Base-by-base conservation (phyloP, 2,797 vertebrate species). In the Bradypodion ventrale region DNA sequence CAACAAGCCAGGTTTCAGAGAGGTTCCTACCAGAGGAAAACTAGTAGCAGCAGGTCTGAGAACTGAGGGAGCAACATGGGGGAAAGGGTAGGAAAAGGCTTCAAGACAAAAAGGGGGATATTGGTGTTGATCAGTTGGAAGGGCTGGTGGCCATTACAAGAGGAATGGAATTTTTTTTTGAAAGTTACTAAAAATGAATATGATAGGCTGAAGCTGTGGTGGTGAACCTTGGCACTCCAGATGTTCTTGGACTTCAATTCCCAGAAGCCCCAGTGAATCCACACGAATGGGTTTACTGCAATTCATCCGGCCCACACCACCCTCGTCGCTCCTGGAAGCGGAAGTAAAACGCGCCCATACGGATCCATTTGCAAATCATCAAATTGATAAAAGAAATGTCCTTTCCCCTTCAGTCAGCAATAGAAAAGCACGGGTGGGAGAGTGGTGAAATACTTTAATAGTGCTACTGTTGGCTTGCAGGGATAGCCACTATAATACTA, bases 301-400 rank as follows among this genome's bases (percentile, higher is more conserved):
- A n/a, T n/a, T n/a, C n/a, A n/a, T n/a, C n/a, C n/a, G n/a, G n/a
- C n/a, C n/a, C n/a, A n/a, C n/a, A n/a, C n/a, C n/a, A n/a, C n/a
- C n/a, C n/a, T n/a, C n/a, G n/a, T n/a, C n/a, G n/a, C n/a, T n/a
- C n/a, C n/a, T n/a, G n/a, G n/a, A n/a, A n/a, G n/a, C n/a, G n/a
- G n/a, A n/a, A n/a, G n/a, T n/a, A n/a, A n/a, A n/a, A n/a, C n/a
- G n/a, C n/a, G n/a, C n/a, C n/a, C n/a, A n/a, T n/a, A n/a, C n/a
- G n/a, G n/a, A n/a, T n/a, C n/a, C n/a, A n/a, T n/a, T n/a, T n/a
- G n/a, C n/a, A n/a, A n/a, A n/a, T n/a, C n/a, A n/a, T 77, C 65
- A 79, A 73, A 29, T 56, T n/a, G 74, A 40, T 76, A 77, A 81
- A 60, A 76, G 12, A 85, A 82, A 49, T 69, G 56, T 63, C 60